Evolutionary conservation across 2,888 invertebrate genomes (phyloP).

Genomic region (Dynastes maya): DNA sequence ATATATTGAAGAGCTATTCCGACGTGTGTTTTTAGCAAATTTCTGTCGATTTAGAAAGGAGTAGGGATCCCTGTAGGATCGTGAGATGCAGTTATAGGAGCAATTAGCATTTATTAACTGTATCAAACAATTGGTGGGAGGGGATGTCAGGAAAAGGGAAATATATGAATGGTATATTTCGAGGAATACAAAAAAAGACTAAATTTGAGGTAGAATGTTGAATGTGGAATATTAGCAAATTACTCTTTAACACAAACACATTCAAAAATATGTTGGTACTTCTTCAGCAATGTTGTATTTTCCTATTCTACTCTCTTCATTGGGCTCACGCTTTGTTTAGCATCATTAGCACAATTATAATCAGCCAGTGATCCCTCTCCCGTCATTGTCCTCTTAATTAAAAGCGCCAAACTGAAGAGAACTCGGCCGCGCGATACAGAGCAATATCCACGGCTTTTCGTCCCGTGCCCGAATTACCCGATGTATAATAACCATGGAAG

Average conservation of each 20-base stretch:
- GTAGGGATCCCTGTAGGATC: not conserved
- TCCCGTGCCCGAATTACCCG: not conserved
- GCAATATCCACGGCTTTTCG: not conserved
- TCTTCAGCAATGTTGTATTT: not conserved
- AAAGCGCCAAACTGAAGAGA: conserved; percentile 9
- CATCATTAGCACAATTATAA: not conserved
- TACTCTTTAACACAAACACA: not conserved
- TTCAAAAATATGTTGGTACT: not conserved
- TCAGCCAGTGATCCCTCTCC: not conserved
- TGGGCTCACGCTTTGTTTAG: not conserved
- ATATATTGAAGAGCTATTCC: conserved; percentile 22
- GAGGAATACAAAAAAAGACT: too few species aligned
- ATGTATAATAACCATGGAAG: conserved; percentile 28
- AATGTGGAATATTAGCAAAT: too few species aligned
- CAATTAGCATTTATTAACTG: not conserved
- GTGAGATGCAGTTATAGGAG: not conserved
- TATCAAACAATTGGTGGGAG: too few species aligned
- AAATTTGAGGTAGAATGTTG: too few species aligned
- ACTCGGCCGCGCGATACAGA: not conserved
- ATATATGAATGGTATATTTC: not conserved
- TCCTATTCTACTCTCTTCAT: not conserved
- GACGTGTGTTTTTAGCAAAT: conserved; percentile 23
- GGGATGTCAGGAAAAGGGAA: not conserved
- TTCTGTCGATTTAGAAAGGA: not conserved
- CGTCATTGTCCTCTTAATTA: conserved; percentile 3